phyloP scores from a whole-genome alignment of 2,888 invertebrate genomes.

The Agonopterix alstromeriana region DNA sequence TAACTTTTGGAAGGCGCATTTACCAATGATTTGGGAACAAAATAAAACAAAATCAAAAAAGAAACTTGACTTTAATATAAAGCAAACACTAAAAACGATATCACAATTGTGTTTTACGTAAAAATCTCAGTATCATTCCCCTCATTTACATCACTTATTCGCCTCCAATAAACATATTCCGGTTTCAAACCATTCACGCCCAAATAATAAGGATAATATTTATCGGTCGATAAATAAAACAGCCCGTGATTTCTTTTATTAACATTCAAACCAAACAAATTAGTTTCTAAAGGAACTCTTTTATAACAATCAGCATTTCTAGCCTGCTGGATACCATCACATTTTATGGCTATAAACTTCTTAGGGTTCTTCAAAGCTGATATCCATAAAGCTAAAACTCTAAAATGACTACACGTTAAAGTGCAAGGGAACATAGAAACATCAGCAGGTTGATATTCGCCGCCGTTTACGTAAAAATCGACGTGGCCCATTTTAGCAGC shows the following conservation, averaged over 20 bases:
- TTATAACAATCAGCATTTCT: constrained; percentile 49
- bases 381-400: constrained; percentile 48
- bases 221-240: constrained; percentile 53
- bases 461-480: constrained; percentile 62
- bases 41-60: too few species aligned
- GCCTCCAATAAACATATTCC: constrained; percentile 49
- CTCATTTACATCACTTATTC: constrained; percentile 45
- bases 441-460: constrained; percentile 62
- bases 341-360: constrained; percentile 53
- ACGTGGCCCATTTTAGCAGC: constrained; percentile 60
- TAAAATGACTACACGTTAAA: constrained; percentile 59
- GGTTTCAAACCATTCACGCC: constrained; percentile 46
- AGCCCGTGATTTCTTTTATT: constrained; percentile 44
- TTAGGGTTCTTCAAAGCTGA: constrained; percentile 46
- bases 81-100: too few species aligned
- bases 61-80: too few species aligned
- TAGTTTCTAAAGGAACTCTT: constrained; percentile 36
- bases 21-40: too few species aligned
- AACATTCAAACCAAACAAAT: constrained; percentile 41
- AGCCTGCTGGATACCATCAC: constrained; percentile 52
- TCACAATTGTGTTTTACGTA: constrained; percentile 21
- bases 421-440: constrained; percentile 49
- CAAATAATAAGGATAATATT: constrained; percentile 51
- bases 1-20: too few species aligned
- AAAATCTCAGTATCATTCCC: constrained; percentile 49